Evolutionary conservation across 1,140 invertebrate species (phyloP).

Genomic region (Maniola jurtina): DNA sequence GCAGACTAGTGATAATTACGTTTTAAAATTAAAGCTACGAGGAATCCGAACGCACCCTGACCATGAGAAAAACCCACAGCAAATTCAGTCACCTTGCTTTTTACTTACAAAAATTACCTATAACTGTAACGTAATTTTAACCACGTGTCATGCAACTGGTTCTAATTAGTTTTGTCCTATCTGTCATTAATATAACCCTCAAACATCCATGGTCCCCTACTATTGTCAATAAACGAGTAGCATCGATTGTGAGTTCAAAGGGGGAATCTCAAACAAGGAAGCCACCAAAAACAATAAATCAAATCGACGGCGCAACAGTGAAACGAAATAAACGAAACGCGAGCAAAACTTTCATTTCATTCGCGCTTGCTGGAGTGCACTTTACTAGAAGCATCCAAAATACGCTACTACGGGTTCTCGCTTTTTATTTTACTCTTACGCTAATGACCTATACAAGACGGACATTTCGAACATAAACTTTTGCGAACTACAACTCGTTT

Average conservation of each 20-base stretch:
- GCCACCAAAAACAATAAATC: conserved; percentile 63
- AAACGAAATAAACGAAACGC: conserved; percentile 61
- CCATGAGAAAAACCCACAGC: no score
- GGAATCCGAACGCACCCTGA: no score
- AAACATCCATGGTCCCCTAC: conserved; percentile 17
- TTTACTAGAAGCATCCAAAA: conserved; percentile 47
- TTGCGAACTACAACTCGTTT: no score
- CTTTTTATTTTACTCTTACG: not conserved
- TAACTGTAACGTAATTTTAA: no score
- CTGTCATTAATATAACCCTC: conserved; percentile 1
- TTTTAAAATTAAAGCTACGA: no score
- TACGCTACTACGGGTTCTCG: conserved; percentile 39
- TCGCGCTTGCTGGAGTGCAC: conserved; percentile 55
- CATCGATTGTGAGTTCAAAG: conserved; percentile 47
- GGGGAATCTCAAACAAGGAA: conserved; percentile 47
- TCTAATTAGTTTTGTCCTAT: no score
- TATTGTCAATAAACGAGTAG: conserved; percentile 37
- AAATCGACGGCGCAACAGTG: conserved; percentile 49
- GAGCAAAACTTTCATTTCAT: conserved; percentile 69
- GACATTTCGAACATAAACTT: no score
- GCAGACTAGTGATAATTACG: no score
- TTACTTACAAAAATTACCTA: no score
- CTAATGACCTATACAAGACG: no score
- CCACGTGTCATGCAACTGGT: no score
- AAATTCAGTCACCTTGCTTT: no score